Percentiles rank a stretch among this genome's conserved stretches.
Evolutionary conservation across 2,888 invertebrate genomes (phyloP).

Genomic region (Ashinkailepas kermadecensis): DNA sequence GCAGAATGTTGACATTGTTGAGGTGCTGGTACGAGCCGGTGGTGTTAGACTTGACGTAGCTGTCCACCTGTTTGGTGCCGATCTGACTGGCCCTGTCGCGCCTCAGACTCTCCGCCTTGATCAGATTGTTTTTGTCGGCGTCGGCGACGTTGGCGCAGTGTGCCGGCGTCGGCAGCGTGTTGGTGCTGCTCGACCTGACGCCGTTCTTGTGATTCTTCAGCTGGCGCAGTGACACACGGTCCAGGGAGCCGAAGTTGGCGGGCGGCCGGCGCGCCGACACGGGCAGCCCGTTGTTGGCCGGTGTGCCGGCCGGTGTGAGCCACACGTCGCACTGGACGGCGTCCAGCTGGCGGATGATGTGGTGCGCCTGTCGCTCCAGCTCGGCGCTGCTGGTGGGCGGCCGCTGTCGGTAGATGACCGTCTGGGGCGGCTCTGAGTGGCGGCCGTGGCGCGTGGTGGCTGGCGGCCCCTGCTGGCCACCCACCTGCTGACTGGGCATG

Average conservation of each 20-base stretch:
- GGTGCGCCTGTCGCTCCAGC: conserved; percentile 3
- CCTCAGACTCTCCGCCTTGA: conserved; percentile 17
- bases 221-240: background rate
- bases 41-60: background rate
- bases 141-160: background rate
- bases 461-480: background rate
- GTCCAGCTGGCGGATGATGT: conserved; percentile 4
- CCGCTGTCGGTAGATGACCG: background rate
- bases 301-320: background rate
- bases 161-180: background rate
- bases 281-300: conserved; percentile 4
- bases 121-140: background rate
- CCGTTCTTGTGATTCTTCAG: conserved; percentile 2
- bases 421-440: background rate
- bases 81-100: background rate
- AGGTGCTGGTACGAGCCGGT: background rate
- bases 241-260: background rate
- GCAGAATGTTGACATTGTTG: background rate
- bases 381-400: background rate
- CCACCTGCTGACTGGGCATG: background rate
- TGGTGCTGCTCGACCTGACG: background rate
- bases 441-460: background rate
- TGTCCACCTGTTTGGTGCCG: background rate
- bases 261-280: background rate
- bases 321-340: background rate